Evolutionary conservation across 2,113 vertebrate species (phyloP).

Genomic region (Chaetops frenatus): DNA sequence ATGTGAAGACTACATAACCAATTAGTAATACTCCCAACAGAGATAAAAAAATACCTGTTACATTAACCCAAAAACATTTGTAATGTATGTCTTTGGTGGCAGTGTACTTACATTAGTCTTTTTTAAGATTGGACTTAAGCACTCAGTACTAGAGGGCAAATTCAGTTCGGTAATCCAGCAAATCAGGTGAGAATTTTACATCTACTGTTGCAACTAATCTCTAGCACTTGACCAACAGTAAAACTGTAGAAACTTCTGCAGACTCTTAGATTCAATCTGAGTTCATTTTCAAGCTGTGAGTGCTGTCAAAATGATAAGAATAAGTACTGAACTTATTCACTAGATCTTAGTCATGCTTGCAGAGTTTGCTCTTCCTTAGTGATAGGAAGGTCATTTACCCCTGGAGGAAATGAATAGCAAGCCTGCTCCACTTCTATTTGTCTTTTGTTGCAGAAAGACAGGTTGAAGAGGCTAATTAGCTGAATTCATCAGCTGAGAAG

Average conservation of each 20-base stretch:
- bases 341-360: slow-evolving; percentile 6
- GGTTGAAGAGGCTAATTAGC: slow-evolving; percentile 42
- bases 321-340: background rate
- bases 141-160: background rate
- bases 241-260: background rate
- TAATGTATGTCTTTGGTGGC: background rate
- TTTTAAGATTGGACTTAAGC: background rate
- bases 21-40: background rate
- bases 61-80: background rate
- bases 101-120: background rate
- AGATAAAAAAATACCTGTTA: background rate
- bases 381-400: slow-evolving; percentile 45
- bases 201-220: background rate
- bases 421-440: background rate
- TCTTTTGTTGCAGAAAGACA: slow-evolving; percentile 20
- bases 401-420: slow-evolving; percentile 32
- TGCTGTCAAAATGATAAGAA: slow-evolving; percentile 24
- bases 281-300: slow-evolving; percentile 22
- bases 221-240: background rate
- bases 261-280: background rate
- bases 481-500: slow-evolving; percentile 28
- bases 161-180: background rate
- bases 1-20: background rate
- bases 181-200: background rate
- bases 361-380: slow-evolving; percentile 21